Percentiles rank a stretch among this genome's conserved stretches.
phyloP scores from a whole-genome alignment of 2,888 invertebrate species.

The Ornithoptera priamus region DNA sequence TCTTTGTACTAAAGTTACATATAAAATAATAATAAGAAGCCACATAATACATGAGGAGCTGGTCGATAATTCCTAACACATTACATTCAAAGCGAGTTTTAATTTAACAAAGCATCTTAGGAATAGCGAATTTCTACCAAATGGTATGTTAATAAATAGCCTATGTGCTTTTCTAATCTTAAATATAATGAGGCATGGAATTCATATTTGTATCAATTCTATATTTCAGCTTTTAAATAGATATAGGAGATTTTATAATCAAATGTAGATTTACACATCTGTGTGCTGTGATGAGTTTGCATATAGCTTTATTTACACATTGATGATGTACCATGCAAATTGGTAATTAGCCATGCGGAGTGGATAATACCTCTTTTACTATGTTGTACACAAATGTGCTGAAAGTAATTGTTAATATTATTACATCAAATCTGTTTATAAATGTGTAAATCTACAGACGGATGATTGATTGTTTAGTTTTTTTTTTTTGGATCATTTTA shows the following conservation, averaged over 20 bases:
- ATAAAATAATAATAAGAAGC: neutral
- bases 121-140: conserved; percentile 50
- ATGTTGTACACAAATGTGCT: conserved; percentile 32
- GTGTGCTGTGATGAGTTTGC: conserved; percentile 42
- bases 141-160: conserved; percentile 51
- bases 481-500: conserved; percentile 52
- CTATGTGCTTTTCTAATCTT: conserved; percentile 60
- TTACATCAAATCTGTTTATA: conserved; percentile 23
- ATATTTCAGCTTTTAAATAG: conserved; percentile 36
- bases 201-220: conserved; percentile 39
- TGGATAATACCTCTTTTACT: conserved; percentile 26
- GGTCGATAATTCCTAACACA: neutral
- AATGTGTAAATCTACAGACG: conserved; percentile 74
- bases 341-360: conserved; percentile 36
- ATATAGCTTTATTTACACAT: conserved; percentile 27
- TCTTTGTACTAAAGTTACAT: neutral
- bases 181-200: conserved; percentile 63
- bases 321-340: conserved; percentile 39
- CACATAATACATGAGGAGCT: neutral
- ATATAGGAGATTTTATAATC: conserved; percentile 29
- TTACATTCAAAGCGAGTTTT: neutral
- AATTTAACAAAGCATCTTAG: neutral
- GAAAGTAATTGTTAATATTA: conserved; percentile 6
- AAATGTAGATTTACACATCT: conserved; percentile 73
- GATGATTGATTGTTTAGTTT: conserved; percentile 56